Evolutionary conservation across 1,140 invertebrate species (phyloP).

Genomic region (Neodiprion virginianus): DNA sequence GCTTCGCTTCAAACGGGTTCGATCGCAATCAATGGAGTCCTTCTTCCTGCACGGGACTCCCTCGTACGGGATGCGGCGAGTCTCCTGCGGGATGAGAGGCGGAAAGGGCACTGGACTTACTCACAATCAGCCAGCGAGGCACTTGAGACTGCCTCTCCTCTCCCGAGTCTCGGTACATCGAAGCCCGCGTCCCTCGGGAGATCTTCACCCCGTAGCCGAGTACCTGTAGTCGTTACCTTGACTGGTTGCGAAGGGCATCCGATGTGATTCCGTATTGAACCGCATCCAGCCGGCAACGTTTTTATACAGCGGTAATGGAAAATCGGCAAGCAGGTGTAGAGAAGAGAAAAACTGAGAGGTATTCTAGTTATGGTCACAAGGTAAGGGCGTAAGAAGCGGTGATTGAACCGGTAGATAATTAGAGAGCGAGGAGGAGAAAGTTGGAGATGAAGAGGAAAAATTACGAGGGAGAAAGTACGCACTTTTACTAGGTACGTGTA

Average conservation of each 20-base stretch:
- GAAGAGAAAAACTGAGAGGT: background rate
- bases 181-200: background rate
- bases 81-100: background rate
- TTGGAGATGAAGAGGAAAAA: background rate
- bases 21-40: too few species aligned
- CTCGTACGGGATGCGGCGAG: background rate
- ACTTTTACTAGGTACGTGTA: too few species aligned
- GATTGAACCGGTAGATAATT: too few species aligned
- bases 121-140: background rate
- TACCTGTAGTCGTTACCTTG: background rate
- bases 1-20: too few species aligned
- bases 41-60: too few species aligned
- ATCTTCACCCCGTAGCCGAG: background rate
- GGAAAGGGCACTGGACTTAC: background rate
- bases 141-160: background rate
- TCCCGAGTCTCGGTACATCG: background rate
- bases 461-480: background rate
- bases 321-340: background rate
- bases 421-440: too few species aligned
- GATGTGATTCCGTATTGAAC: background rate
- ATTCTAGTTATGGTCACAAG: background rate
- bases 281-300: background rate
- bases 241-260: background rate
- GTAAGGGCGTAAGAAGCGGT: background rate
- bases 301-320: background rate